A percentile compares a stretch with the other conserved stretches of the same genome.
Evolutionary conservation across 2,113 vertebrate species (phyloP).

Genomic region (Sceloporus undulatus): DNA sequence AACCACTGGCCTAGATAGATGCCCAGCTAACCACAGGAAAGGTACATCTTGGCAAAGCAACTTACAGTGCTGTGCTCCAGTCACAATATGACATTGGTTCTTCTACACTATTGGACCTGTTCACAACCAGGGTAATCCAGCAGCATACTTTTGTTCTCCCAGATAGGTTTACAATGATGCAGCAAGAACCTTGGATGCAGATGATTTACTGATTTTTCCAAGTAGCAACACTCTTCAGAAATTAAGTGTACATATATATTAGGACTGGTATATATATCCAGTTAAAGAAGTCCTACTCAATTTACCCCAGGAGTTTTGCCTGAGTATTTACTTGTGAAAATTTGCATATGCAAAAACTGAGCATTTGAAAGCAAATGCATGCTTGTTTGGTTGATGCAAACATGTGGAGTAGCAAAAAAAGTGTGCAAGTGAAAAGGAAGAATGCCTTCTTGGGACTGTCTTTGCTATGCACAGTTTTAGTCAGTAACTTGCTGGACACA

Average conservation of each 20-base stretch:
- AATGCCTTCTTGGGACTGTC: not conserved
- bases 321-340: not conserved
- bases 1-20: slow-evolving; percentile 15
- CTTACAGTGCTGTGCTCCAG: slow-evolving; percentile 16
- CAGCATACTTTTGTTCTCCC: not conserved
- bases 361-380: not conserved
- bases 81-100: slow-evolving; percentile 15
- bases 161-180: slow-evolving; percentile 23
- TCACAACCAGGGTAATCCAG: not conserved
- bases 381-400: not conserved
- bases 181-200: slow-evolving; percentile 1
- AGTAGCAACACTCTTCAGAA: not conserved
- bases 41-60: slow-evolving; percentile 24
- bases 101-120: slow-evolving; percentile 27
- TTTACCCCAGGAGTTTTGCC: not conserved
- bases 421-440: not conserved
- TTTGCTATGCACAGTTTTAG: not conserved
- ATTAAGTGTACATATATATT: not conserved
- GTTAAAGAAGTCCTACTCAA: not conserved
- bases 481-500: not conserved
- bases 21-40: not conserved
- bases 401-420: not conserved
- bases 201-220: not conserved
- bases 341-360: not conserved
- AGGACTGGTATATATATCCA: not conserved